Conservation (phyloP, 1,140 invertebrate species). For the Augochlora pura region DNA sequence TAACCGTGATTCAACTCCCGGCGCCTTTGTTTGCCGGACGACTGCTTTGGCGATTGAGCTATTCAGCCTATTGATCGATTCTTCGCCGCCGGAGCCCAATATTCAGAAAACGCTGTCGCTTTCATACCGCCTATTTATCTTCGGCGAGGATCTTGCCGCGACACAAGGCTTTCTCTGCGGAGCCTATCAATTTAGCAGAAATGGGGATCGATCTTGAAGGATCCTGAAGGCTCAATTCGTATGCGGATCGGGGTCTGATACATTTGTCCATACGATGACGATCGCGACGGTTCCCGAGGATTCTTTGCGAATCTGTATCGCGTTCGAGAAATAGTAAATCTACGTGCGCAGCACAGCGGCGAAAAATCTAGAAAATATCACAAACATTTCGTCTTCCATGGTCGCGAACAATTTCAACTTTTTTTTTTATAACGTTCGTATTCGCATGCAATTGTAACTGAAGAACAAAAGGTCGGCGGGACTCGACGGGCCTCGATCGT, state of each 20-base stretch:
- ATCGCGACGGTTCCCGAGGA: neutral
- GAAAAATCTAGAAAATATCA: no score
- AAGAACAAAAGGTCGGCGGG: no score
- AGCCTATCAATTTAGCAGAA: slow-evolving; percentile 3
- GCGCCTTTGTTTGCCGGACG: slow-evolving; percentile 4
- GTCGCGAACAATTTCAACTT: no score
- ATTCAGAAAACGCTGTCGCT: slow-evolving; percentile 12
- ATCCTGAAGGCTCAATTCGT: neutral
- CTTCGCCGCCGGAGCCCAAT: neutral
- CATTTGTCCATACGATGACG: slow-evolving; percentile 2
- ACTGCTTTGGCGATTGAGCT: neutral
- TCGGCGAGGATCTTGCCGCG: neutral
- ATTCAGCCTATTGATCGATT: neutral
- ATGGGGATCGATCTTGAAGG: slow-evolving; percentile 2
- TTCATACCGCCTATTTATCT: slow-evolving; percentile 11
- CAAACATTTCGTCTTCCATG: no score
- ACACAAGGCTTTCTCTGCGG: neutral
- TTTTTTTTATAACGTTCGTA: no score
- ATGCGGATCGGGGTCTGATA: neutral
- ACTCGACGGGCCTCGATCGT: no score
- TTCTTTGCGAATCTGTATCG: neutral
- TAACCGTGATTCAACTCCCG: neutral
- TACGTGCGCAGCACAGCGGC: neutral
- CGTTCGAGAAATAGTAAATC: neutral
- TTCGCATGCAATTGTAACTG: no score